phyloP scores from a whole-genome alignment of 2,113 vertebrate species.

The Forbesichthys agassizii region DNA sequence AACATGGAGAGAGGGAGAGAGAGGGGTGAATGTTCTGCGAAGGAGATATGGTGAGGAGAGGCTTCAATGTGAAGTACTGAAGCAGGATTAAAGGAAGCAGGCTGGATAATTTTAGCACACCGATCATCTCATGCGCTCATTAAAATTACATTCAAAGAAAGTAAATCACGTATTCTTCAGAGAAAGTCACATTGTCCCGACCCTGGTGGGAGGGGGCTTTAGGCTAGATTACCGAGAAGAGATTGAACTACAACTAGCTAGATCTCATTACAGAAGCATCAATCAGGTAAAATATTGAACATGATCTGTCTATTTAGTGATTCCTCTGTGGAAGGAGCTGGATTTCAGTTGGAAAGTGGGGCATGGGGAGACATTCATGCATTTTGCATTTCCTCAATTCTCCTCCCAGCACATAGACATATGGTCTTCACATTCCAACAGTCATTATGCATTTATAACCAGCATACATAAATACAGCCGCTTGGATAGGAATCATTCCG shows the following conservation, averaged over 20 bases:
- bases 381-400: slow-evolving; percentile 49
- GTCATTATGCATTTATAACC: slow-evolving; percentile 66
- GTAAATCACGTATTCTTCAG: slow-evolving; percentile 21
- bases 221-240: slow-evolving; percentile 13
- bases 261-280: slow-evolving; percentile 26
- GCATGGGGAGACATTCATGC: slow-evolving; percentile 33
- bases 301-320: slow-evolving; percentile 53
- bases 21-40: background rate
- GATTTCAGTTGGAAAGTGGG: slow-evolving; percentile 30
- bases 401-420: slow-evolving; percentile 33
- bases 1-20: slow-evolving; percentile 19
- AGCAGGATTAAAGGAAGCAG: slow-evolving; percentile 17
- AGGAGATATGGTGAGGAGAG: background rate
- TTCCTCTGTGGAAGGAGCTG: slow-evolving; percentile 26
- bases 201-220: slow-evolving; percentile 12
- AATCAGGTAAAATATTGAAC: slow-evolving; percentile 32
- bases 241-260: slow-evolving; percentile 28
- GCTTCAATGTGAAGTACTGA: background rate
- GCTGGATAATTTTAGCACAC: slow-evolving; percentile 3
- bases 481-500: background rate
- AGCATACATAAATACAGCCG: slow-evolving; percentile 38
- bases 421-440: slow-evolving; percentile 60
- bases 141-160: slow-evolving; percentile 31
- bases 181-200: slow-evolving; percentile 2
- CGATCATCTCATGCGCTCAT: slow-evolving; percentile 31